These are phyloP conservation scores for Asarcornis scutulata DNA, from an alignment of 2,113 vertebrate species.

Conservation along the genomic window DNA sequence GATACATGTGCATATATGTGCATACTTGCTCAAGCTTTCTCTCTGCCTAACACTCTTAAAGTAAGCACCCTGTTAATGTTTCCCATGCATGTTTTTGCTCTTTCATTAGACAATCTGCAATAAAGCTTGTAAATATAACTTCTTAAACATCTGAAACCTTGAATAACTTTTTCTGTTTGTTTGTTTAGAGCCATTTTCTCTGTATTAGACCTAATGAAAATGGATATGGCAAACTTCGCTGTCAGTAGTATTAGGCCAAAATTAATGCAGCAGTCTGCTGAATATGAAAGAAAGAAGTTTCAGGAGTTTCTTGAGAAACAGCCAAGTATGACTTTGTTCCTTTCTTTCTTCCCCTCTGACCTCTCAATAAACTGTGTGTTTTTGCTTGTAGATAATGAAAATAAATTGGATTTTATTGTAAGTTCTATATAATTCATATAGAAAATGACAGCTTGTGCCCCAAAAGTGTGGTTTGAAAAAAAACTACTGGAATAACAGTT, in stretches of 20 bases:
- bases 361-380: slow-evolving; percentile 21
- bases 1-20: not conserved
- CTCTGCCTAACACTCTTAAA: not conserved
- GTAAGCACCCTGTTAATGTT: not conserved
- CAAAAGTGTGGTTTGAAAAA: not conserved
- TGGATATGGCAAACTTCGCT: slow-evolving; percentile 97
- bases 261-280: slow-evolving; percentile 94
- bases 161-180: slow-evolving; percentile 52
- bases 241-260: slow-evolving; percentile 92
- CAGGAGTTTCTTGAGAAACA: slow-evolving; percentile 93
- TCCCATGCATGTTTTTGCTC: slow-evolving; percentile 25
- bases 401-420: not conserved
- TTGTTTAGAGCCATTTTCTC: slow-evolving; percentile 90
- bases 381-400: slow-evolving; percentile 34
- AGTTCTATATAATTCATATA: not conserved
- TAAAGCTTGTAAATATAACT: slow-evolving; percentile 4
- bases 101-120: slow-evolving; percentile 4
- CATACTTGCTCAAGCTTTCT: not conserved
- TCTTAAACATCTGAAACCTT: slow-evolving; percentile 24
- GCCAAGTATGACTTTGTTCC: slow-evolving; percentile 84
- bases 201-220: slow-evolving; percentile 94
- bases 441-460: not conserved
- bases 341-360: slow-evolving; percentile 60
- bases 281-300: slow-evolving; percentile 98
- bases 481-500: not conserved